Evolutionary conservation across 2,888 invertebrate genomes (phyloP), one percentile per base, ranked within the genome.

Genomic region (Scaptomyza reducta): DNA sequence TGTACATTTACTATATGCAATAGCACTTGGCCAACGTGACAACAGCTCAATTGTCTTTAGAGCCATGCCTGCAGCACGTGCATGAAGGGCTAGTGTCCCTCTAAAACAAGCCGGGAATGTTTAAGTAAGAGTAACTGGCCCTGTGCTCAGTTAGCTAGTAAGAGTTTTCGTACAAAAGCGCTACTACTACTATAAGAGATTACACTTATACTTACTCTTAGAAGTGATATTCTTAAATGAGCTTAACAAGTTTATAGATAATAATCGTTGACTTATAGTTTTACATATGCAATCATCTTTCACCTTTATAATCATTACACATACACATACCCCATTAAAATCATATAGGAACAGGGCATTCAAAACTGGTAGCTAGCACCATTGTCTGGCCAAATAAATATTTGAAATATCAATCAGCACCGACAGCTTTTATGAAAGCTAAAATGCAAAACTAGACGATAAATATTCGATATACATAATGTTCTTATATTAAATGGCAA

Each of bases 331-430:
- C 11, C 16, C 13, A 6, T 13, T 47, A 10, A 9, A 25, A 11
- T 1, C 6, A 1, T 5, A 5, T 9, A 13, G 11, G 6, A 47
- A 35, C 44, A 61, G 61, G 27, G 47, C 35, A 62, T 47, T 3
- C 31, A 10, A 7, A 47, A 11, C 5, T 25, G 44, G n/a, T 47
- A 33, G 56, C 18, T 16, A n/a, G 16, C 18, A 22, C 35, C 35
- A 50, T 71, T 71, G 47, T 46, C 27, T 56, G 67, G 49, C 41
- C 67, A 68, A 47, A 72, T 58, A 67, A 71, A 74, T 77, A 77
- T 75, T 75, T 75, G 73, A 38, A 73, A 75, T 77, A 75, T 75
- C 75, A 75, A 75, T 75, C 72, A 65, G 40, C 65, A 49, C 22
- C 33, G 22, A 45, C 6, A n/a, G 35, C 16, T 18, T 3, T 42